Conservation (phyloP, 2,888 invertebrate genomes). For the Sycophila texana region DNA sequence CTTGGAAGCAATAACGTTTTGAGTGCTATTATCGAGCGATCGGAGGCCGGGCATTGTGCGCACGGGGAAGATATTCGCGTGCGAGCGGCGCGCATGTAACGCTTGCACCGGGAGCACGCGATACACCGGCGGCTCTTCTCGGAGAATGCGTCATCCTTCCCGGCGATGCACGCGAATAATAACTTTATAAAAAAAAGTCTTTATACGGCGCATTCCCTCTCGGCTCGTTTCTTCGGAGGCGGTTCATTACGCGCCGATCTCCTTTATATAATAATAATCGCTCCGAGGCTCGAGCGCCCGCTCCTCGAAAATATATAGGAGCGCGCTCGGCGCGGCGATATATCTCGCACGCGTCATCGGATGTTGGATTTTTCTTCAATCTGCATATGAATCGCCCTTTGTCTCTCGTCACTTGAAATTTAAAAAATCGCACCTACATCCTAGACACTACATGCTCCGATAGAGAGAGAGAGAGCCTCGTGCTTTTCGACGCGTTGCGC, state of each 20-base stretch:
- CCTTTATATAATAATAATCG: conserved; percentile 40
- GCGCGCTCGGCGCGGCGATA: not conserved
- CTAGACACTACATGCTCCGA: too few relatives aligned
- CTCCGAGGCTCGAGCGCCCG: not conserved
- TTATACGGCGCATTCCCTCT: conserved; percentile 1
- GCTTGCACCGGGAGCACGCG: not conserved
- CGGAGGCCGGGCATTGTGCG: not conserved
- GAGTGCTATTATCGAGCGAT: not conserved
- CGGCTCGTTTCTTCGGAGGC: not conserved
- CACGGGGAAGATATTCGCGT: not conserved
- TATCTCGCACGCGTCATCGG: not conserved
- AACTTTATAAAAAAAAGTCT: conserved; percentile 33
- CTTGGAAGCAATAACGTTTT: too few relatives aligned
- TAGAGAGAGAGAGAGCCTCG: too few relatives aligned
- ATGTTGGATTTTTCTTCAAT: too few relatives aligned
- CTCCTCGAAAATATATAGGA: too few relatives aligned
- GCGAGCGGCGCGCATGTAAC: not conserved
- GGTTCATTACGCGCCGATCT: conserved; percentile 12
- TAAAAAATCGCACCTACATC: too few relatives aligned
- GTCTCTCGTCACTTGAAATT: too few relatives aligned
- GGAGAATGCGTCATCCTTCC: conserved; percentile 36
- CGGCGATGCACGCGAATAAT: conserved; percentile 16
- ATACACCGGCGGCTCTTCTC: conserved; percentile 9
- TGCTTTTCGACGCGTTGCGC: too few relatives aligned
- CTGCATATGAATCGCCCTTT: too few relatives aligned